These are phyloP conservation scores for Dasypolia templi DNA, from an alignment of 2,888 invertebrate genomes.

Conservation along the genomic window DNA sequence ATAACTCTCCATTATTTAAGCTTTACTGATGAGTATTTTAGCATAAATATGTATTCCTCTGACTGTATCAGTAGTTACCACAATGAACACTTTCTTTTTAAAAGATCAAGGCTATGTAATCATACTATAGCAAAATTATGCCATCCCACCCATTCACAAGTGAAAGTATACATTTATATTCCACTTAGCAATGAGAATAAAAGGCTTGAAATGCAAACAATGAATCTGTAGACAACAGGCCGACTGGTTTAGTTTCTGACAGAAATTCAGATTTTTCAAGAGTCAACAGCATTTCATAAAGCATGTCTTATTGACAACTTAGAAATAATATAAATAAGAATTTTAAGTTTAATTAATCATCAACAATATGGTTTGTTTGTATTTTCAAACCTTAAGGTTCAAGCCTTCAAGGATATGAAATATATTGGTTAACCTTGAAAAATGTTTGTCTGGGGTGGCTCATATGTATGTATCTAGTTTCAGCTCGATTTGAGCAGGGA, in stretches of 20 bases:
- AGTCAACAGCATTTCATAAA: background rate
- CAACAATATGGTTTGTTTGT: background rate
- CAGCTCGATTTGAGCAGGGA: background rate
- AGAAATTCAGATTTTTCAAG: background rate
- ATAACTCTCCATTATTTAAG: background rate
- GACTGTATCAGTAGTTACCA: background rate
- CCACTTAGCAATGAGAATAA: background rate
- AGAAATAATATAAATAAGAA: background rate
- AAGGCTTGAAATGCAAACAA: background rate
- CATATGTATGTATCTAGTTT: too few species aligned
- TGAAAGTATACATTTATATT: slow-evolving; percentile 33
- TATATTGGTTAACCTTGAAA: background rate
- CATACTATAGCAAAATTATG: background rate
- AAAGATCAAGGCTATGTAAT: background rate
- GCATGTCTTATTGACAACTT: too few species aligned
- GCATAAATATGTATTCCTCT: background rate
- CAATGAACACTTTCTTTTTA: background rate
- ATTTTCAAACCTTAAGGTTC: too few species aligned
- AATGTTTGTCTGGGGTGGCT: background rate
- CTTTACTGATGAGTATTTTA: background rate
- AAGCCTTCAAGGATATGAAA: background rate
- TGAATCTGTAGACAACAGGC: too few species aligned
- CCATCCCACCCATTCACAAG: slow-evolving; percentile 23
- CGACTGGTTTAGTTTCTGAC: background rate
- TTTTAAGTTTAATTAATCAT: background rate